These are phyloP conservation scores for Phocoena sinus DNA, from an alignment of 2,113 vertebrate species.

Conservation along the genomic window DNA sequence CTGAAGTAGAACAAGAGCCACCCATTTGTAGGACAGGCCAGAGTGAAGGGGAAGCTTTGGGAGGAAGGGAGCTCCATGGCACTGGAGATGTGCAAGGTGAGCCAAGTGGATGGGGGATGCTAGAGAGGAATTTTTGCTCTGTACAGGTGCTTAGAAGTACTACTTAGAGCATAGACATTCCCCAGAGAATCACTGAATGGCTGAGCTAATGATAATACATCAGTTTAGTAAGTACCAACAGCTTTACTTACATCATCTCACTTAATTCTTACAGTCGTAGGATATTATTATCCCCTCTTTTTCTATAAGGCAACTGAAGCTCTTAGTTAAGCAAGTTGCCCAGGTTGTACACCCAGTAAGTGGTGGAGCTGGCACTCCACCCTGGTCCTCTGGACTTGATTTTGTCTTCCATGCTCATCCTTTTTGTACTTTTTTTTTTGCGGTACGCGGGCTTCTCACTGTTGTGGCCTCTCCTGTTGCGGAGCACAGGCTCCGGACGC, in stretches of 20 bases:
- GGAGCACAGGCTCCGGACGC: no score
- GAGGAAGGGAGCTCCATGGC: neutral
- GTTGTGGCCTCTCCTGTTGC: no score
- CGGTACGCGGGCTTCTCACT: no score
- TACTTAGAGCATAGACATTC: neutral
- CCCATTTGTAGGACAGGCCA: neutral
- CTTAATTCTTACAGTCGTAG: neutral
- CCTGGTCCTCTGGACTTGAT: neutral
- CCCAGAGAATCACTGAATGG: neutral
- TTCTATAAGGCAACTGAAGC: neutral
- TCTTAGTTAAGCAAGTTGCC: neutral
- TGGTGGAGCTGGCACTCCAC: neutral
- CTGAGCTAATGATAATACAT: neutral
- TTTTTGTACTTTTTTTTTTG: neutral
- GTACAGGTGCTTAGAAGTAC: neutral
- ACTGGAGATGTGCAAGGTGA: neutral
- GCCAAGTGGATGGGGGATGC: neutral
- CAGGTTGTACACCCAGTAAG: neutral
- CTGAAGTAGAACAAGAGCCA: neutral
- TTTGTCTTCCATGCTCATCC: neutral
- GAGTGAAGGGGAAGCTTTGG: neutral
- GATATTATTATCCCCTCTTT: neutral
- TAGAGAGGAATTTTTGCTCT: neutral
- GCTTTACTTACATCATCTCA: neutral
- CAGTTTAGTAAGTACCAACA: neutral